phyloP scores from a whole-genome alignment of 2,113 vertebrate genomes.

The Gila orcuttii region DNA sequence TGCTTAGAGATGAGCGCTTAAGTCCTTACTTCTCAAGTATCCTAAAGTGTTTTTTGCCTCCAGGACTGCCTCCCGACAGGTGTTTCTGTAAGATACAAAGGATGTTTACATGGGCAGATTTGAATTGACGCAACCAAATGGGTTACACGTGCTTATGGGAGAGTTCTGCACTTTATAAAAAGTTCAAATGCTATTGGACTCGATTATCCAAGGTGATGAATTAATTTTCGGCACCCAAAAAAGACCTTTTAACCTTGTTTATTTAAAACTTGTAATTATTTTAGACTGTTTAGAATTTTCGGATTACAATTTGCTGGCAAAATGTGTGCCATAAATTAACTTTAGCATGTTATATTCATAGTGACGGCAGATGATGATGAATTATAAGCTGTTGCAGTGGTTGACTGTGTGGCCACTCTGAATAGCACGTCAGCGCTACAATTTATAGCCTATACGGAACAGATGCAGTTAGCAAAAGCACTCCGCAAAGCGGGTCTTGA shows the following conservation, averaged over 20 bases:
- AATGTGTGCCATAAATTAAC: constrained; percentile 25
- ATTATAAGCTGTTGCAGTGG: constrained; percentile 34
- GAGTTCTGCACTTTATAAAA: background rate
- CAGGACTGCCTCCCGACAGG: constrained; percentile 66
- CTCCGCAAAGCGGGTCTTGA: background rate
- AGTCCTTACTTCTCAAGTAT: constrained; percentile 64
- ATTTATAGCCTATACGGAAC: constrained; percentile 23
- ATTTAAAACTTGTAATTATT: constrained; percentile 17
- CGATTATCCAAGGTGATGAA: background rate
- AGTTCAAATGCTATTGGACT: constrained; percentile 4
- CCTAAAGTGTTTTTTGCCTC: constrained; percentile 75
- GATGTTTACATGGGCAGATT: constrained; percentile 41
- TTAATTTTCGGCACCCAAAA: background rate
- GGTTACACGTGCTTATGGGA: constrained; percentile 6
- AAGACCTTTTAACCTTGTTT: constrained; percentile 8
- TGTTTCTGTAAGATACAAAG: constrained; percentile 62
- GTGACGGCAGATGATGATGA: constrained; percentile 34
- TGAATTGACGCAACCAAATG: constrained; percentile 20
- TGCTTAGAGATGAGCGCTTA: constrained; percentile 63
- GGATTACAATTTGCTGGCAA: constrained; percentile 33
- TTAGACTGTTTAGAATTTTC: constrained; percentile 42
- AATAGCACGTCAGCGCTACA: background rate
- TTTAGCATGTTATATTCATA: constrained; percentile 16
- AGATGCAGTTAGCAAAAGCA: constrained; percentile 15
- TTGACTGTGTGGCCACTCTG: background rate